A percentile compares a stretch with the other conserved stretches of the same genome.
Conservation (phyloP, 1,140 invertebrate species). For the Leptopilina boulardi region DNA sequence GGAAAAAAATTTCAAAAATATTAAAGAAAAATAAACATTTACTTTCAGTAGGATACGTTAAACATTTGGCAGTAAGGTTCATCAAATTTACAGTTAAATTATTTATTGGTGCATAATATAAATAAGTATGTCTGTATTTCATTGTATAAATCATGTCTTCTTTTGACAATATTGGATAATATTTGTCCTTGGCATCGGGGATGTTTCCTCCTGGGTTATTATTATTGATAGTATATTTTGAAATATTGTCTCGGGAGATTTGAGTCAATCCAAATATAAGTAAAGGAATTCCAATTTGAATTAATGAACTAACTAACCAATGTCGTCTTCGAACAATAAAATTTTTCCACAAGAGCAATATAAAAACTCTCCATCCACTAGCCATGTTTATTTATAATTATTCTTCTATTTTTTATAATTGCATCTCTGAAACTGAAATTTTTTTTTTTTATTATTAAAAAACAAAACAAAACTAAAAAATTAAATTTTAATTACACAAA, state of each 20-base stretch:
- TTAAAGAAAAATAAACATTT: constrained; percentile 46
- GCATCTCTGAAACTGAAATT: no score
- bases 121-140: constrained; percentile 32
- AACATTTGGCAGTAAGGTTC: constrained; percentile 54
- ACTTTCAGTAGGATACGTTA: constrained; percentile 56
- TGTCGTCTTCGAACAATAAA: constrained; percentile 66
- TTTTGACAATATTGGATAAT: not conserved
- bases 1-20: not conserved
- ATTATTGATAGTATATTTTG: constrained; percentile 44
- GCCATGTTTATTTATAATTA: not conserved
- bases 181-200: no score
- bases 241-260: constrained; percentile 61
- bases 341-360: constrained; percentile 68
- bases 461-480: no score
- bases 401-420: not conserved
- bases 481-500: no score
- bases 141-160: constrained; percentile 57
- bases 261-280: constrained; percentile 64
- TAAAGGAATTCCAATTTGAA: constrained; percentile 67
- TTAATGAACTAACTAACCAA: constrained; percentile 64
- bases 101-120: constrained; percentile 66
- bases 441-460: no score
- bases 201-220: constrained; percentile 3
- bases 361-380: constrained; percentile 56
- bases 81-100: constrained; percentile 57